Evolutionary conservation across 1,140 invertebrate species (phyloP), one percentile per base, ranked within the genome.

Genomic region (Phymastichus coffea): DNA sequence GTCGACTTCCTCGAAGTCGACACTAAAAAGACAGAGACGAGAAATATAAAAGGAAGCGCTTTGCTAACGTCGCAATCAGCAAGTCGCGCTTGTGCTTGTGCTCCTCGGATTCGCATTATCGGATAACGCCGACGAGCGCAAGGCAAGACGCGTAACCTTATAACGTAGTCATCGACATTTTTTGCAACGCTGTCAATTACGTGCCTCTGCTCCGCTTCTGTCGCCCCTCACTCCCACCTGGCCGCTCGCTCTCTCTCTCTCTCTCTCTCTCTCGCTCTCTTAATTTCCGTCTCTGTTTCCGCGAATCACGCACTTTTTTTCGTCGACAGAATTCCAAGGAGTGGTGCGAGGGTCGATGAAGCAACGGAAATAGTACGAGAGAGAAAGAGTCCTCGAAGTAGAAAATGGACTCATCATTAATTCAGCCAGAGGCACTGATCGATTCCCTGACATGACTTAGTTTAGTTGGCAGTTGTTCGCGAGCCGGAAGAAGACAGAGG

Each of bases 331-430:
- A n/a, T n/a, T n/a, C n/a, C n/a, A n/a, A n/a, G n/a, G n/a, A n/a
- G n/a, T n/a, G n/a, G n/a, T n/a, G n/a, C n/a, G n/a, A n/a, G n/a
- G n/a, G n/a, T n/a, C n/a, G n/a, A n/a, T n/a, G n/a, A n/a, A n/a
- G n/a, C n/a, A n/a, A n/a, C n/a, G n/a, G n/a, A n/a, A n/a, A n/a
- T n/a, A n/a, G n/a, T n/a, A n/a, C n/a, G n/a, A n/a, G n/a, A n/a
- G n/a, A n/a, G n/a, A n/a, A n/a, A n/a, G n/a, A n/a, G n/a, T n/a
- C n/a, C n/a, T n/a, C 55, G 44, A 53, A 41, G 43, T 64, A 65
- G 68, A 69, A 69, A 70, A 69, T 70, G 63, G 61, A 37, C 56
- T 61, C 47, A 61, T 70, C 66, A 70, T 70, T 70, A 70, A 70
- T 70, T 69, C 68, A 70, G 48, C 51, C n/a, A 35, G 56, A 63